These are phyloP conservation scores for Trachelus tabidus DNA, from an alignment of 2,888 invertebrate species.

Conservation along the genomic window DNA sequence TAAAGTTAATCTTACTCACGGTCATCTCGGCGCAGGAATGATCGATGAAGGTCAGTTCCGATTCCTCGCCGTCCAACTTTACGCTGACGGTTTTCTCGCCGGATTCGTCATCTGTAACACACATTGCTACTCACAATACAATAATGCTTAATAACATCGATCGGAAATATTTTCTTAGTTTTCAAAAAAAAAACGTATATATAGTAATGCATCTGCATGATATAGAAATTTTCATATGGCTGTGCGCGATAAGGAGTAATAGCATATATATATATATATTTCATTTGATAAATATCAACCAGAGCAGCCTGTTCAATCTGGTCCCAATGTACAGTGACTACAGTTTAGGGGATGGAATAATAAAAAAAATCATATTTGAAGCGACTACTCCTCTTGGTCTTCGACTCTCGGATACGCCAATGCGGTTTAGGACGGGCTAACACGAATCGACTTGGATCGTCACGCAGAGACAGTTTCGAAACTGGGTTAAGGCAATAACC, in stretches of 20 bases:
- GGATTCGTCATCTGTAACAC: slow-evolving; percentile 87
- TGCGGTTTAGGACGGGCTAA: not conserved
- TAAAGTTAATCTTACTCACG: slow-evolving; percentile 72
- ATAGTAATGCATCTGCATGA: not conserved
- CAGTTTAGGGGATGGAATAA: not conserved
- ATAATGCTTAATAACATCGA: slow-evolving; percentile 9
- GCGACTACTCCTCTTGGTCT: not conserved
- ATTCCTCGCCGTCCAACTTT: slow-evolving; percentile 88
- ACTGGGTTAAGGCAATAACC: not conserved
- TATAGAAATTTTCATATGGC: not conserved
- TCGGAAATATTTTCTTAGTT: not conserved
- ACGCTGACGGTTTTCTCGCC: slow-evolving; percentile 92
- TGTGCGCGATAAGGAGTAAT: not conserved
- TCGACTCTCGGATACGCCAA: not conserved
- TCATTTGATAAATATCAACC: not conserved
- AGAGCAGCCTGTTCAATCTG: not conserved
- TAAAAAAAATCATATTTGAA: not conserved
- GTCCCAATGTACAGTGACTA: not conserved
- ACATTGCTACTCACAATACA: slow-evolving; percentile 25
- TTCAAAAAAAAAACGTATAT: not conserved
- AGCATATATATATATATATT: not conserved
- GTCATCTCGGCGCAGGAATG: slow-evolving; percentile 92
- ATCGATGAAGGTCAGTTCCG: slow-evolving; percentile 90
- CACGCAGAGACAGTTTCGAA: not conserved
- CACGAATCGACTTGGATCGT: not conserved